Evolutionary conservation across 2,797 vertebrate species (phyloP).

Genomic region (Artibeus lituratus): DNA sequence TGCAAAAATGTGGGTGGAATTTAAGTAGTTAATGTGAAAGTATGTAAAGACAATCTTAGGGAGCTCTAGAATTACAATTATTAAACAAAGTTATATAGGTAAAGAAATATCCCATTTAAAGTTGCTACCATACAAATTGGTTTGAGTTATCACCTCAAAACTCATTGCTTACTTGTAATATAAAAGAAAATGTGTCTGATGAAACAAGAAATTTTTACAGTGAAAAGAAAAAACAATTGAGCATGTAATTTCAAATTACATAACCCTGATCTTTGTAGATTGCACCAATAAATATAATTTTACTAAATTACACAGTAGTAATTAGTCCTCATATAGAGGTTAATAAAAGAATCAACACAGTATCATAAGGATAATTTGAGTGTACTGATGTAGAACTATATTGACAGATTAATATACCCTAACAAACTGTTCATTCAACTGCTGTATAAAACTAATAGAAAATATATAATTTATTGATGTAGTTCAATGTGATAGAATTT

Average conservation of each 20-base stretch:
- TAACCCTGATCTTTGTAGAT: constrained; percentile 29
- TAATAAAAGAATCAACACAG: constrained; percentile 59
- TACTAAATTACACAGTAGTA: constrained; percentile 45
- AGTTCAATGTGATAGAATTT: background rate
- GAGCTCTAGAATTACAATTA: background rate
- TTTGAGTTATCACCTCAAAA: background rate
- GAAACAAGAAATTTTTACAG: background rate
- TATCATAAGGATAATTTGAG: constrained; percentile 45
- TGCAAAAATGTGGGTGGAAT: background rate
- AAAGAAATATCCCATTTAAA: background rate
- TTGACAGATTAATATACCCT: constrained; percentile 43
- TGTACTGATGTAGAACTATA: constrained; percentile 41
- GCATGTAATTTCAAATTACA: constrained; percentile 56
- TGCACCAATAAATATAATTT: constrained; percentile 53
- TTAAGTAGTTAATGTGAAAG: background rate
- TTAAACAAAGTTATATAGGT: background rate
- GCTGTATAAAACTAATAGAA: constrained; percentile 36
- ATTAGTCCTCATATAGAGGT: constrained; percentile 54
- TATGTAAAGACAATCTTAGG: background rate
- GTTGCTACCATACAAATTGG: background rate
- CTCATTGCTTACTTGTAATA: constrained; percentile 17
- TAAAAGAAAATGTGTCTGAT: constrained; percentile 17
- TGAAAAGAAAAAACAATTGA: constrained; percentile 31
- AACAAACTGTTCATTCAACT: constrained; percentile 25
- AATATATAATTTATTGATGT: constrained; percentile 15